Conservation (phyloP, 2,113 vertebrate genomes). For the Odocoileus virginianus region DNA sequence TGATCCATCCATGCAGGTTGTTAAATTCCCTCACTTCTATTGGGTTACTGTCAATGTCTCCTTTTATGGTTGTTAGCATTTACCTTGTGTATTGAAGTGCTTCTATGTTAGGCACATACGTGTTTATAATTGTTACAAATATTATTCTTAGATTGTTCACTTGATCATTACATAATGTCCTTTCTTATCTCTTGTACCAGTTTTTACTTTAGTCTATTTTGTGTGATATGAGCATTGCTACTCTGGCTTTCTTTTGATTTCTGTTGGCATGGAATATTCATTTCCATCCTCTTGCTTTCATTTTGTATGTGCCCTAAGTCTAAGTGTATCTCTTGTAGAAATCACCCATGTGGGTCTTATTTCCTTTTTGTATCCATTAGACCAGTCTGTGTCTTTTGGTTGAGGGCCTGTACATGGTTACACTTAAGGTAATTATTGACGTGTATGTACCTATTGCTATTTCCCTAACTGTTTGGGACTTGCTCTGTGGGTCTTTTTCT, state of each 20-base stretch:
- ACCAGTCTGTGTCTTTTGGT: background rate
- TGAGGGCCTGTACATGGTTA: background rate
- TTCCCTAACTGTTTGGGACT: background rate
- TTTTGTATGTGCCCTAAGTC: background rate
- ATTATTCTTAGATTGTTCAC: background rate
- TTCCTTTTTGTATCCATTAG: background rate
- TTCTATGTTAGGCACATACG: background rate
- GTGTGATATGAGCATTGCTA: background rate
- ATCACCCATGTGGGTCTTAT: background rate
- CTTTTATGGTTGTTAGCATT: background rate
- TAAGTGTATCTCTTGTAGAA: background rate
- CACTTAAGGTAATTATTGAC: background rate
- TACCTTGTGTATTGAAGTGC: background rate
- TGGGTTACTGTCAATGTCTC: background rate
- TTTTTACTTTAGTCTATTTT: background rate
- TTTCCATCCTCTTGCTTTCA: background rate
- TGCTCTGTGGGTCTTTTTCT: background rate
- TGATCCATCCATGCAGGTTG: fast-evolving
- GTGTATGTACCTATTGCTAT: background rate
- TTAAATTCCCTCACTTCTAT: background rate
- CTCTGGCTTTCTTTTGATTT: background rate
- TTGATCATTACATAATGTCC: background rate
- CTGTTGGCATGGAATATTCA: background rate
- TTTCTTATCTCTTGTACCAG: background rate
- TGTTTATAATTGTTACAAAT: background rate